These are phyloP conservation scores for Hipparchia sbordonii DNA, from an alignment of 2,888 invertebrate genomes.

Conservation along the genomic window DNA sequence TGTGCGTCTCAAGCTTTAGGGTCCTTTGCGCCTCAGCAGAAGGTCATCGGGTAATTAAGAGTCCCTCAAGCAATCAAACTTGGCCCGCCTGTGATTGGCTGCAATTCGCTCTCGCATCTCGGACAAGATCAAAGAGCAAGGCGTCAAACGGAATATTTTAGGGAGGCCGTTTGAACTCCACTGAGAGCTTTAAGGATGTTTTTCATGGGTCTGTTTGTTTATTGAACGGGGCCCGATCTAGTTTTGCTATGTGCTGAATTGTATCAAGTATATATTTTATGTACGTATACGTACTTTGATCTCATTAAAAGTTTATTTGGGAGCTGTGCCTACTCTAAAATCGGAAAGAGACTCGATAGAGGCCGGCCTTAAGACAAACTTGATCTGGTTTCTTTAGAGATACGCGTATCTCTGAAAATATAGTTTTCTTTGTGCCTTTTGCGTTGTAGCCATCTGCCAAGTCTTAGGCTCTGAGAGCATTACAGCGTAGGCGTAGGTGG, in stretches of 20 bases:
- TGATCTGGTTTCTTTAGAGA: too few relatives aligned
- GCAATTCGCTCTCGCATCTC: slow-evolving; percentile 51
- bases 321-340: too few relatives aligned
- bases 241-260: slow-evolving; percentile 7
- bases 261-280: background rate
- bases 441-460: too few relatives aligned
- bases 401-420: too few relatives aligned
- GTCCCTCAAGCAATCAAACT: slow-evolving; percentile 78
- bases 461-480: too few relatives aligned
- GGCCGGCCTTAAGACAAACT: too few relatives aligned
- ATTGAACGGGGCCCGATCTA: slow-evolving; percentile 4
- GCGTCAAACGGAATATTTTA: slow-evolving; percentile 79
- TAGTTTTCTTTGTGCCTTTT: too few relatives aligned
- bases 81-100: slow-evolving; percentile 71
- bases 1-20: slow-evolving; percentile 47
- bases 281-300: background rate
- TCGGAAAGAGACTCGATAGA: too few relatives aligned
- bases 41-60: slow-evolving; percentile 79
- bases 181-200: slow-evolving; percentile 33
- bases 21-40: slow-evolving; percentile 62
- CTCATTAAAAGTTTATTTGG: too few relatives aligned
- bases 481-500: too few relatives aligned
- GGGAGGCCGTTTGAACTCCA: slow-evolving; percentile 58
- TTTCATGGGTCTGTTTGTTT: slow-evolving; percentile 33
- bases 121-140: slow-evolving; percentile 67